phyloP scores from a whole-genome alignment of 1,140 invertebrate species.

The Lepidurus arcticus region DNA sequence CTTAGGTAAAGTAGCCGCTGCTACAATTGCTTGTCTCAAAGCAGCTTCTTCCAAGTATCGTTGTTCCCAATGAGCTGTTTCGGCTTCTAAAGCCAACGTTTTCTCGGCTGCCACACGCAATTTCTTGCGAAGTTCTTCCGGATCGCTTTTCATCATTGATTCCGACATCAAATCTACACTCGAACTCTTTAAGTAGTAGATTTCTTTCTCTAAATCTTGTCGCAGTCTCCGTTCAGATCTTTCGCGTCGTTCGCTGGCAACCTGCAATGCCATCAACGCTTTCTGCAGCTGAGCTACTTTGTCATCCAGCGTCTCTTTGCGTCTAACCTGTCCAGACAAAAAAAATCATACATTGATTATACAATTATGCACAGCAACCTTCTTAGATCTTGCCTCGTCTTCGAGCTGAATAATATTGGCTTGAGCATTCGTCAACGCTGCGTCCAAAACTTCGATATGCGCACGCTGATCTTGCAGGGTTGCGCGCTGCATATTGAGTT shows the following conservation, averaged over 20 bases:
- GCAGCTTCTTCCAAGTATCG: conserved; percentile 78
- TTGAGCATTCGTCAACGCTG: conserved; percentile 83
- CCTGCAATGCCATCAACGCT: conserved; percentile 72
- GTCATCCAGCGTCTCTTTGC: background rate
- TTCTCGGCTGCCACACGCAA: conserved; percentile 70
- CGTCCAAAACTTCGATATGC: conserved; percentile 88
- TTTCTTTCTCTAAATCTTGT: conserved; percentile 70
- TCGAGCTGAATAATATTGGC: conserved; percentile 79
- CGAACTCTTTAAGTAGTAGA: conserved; percentile 51
- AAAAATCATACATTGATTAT: background rate
- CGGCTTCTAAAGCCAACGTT: conserved; percentile 72
- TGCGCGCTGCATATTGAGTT: conserved; percentile 77
- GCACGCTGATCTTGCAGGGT: conserved; percentile 84
- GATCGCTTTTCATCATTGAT: conserved; percentile 31
- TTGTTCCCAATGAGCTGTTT: conserved; percentile 81
- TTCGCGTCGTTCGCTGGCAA: conserved; percentile 74
- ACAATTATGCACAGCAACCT: background rate
- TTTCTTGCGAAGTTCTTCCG: conserved; percentile 56
- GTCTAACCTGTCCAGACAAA: conserved; percentile 15
- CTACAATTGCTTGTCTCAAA: conserved; percentile 72
- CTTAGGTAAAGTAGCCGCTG: conserved; percentile 78
- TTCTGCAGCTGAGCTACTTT: conserved; percentile 74
- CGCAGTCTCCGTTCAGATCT: conserved; percentile 73
- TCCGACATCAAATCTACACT: conserved; percentile 50
- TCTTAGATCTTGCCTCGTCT: conserved; percentile 63